A percentile compares a stretch with the other conserved stretches of the same genome.
Conservation (phyloP, 2,113 vertebrate genomes). For the Colaptes auratus region DNA sequence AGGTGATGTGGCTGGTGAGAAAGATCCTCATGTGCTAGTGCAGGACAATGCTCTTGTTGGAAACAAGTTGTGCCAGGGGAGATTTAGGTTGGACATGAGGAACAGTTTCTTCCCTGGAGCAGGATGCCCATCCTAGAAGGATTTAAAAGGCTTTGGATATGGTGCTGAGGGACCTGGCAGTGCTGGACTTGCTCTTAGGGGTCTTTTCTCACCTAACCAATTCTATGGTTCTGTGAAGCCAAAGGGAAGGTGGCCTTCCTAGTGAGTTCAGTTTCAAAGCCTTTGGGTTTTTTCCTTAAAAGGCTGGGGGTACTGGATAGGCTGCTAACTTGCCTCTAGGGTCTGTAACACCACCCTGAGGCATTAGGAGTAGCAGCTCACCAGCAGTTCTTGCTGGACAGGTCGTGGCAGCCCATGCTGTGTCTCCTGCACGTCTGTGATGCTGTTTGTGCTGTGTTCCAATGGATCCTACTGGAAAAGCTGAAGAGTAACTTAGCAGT, state of each 20-base stretch:
- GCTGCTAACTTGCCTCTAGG: background rate
- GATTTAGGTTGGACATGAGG: too few relatives aligned
- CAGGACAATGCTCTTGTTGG: background rate
- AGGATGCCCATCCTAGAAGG: too few relatives aligned
- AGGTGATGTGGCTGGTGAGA: background rate
- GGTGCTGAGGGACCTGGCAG: too few relatives aligned
- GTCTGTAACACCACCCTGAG: background rate
- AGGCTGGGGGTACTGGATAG: fast-evolving
- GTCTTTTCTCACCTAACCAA: too few relatives aligned
- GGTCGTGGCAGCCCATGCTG: fast-evolving
- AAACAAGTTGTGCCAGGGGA: too few relatives aligned
- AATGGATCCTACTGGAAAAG: background rate
- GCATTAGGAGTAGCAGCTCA: background rate
- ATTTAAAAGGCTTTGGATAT: too few relatives aligned
- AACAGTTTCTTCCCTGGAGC: too few relatives aligned
- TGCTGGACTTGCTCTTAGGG: too few relatives aligned
- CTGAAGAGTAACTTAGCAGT: background rate
- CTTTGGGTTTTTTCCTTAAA: background rate
- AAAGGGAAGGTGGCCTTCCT: background rate
- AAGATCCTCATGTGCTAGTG: background rate
- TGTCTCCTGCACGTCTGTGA: background rate
- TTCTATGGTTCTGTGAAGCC: background rate
- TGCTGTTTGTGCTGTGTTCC: background rate
- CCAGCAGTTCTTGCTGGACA: background rate
- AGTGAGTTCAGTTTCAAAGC: background rate